Percentiles rank a stretch among this genome's conserved stretches.
These are phyloP conservation scores for Hydropotes inermis DNA, from an alignment of 2,113 vertebrate species.

Conservation along the genomic window DNA sequence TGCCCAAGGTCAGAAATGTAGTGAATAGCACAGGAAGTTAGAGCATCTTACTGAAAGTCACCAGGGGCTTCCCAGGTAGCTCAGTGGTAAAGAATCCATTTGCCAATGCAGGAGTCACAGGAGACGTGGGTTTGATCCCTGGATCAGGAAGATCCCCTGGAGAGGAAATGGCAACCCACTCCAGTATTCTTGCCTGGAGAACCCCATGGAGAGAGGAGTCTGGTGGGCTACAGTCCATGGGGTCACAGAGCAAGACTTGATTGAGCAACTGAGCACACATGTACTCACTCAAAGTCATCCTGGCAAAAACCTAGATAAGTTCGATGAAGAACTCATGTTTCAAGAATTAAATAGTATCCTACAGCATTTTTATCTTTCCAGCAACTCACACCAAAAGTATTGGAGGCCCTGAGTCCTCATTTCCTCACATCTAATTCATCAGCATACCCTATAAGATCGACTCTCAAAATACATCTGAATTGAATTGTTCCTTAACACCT, in stretches of 20 bases:
- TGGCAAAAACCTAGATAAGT: neutral
- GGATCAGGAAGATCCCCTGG: neutral
- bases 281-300: neutral
- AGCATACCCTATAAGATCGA: neutral
- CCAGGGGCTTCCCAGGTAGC: neutral
- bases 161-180: neutral
- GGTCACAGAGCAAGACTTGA: neutral
- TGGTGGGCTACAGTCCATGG: neutral
- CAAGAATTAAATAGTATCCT: neutral
- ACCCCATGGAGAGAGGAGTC: neutral
- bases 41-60: neutral
- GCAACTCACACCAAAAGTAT: neutral
- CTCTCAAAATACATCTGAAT: neutral
- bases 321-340: neutral
- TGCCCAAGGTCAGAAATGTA: neutral
- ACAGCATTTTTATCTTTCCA: neutral
- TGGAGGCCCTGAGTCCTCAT: neutral
- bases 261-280: neutral
- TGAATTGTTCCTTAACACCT: neutral
- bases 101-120: neutral
- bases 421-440: neutral
- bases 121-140: neutral
- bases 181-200: neutral
- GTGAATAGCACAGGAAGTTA: neutral
- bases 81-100: neutral